Base-by-base conservation (phyloP, 1,140 invertebrate species). In the Drosophila bocki region DNA sequence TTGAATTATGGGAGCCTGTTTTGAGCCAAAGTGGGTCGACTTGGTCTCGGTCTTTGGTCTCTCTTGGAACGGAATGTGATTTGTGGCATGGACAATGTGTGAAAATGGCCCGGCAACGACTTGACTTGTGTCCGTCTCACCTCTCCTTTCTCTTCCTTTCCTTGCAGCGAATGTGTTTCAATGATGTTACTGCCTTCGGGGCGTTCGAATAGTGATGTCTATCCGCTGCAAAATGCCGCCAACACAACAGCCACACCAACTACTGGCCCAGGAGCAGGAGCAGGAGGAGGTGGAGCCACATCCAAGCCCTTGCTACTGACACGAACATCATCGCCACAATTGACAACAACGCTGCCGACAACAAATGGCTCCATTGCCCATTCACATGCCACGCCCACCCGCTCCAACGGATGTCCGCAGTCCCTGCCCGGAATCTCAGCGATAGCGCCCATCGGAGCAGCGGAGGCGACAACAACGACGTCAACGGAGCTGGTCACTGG, bases 171-270 rank as follows among this genome's bases (percentile, higher is more conserved):
- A 92, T 92, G 91, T 82, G 80, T 80, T 86, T 92, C 74, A 86
- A 92, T 77, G 80, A 92, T 92, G 91, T 88, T 92, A 80, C 80
- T 92, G 91, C 91, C 91, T 92, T 92, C 91, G 72, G 91, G 91
- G 91, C 91, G 91, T 80, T 92, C 91, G 64, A 92, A 91, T 84
- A 91, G 91, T 86, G 91, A 92, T 91, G 91, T 91, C 63, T 87
- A 92, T 88, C 86, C 91, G 82, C 65, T 91, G 78, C 91, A 86
- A 75, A 91, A 79, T 85, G 70, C 78, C 58, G 80, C 65, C 75
- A 78, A 69, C 56, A 78, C 61, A 53, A 65, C 76, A 59, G n/a
- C 51, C 44, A 50, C 42, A 50, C 22, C 48, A 45, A 15, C 54
- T 7, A 15, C 32, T 44, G 70, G 32, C 2, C 22, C 42, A 47